These are phyloP conservation scores for Micropoecilia bifurca DNA, from an alignment of 2,797 vertebrate species.

Conservation along the genomic window DNA sequence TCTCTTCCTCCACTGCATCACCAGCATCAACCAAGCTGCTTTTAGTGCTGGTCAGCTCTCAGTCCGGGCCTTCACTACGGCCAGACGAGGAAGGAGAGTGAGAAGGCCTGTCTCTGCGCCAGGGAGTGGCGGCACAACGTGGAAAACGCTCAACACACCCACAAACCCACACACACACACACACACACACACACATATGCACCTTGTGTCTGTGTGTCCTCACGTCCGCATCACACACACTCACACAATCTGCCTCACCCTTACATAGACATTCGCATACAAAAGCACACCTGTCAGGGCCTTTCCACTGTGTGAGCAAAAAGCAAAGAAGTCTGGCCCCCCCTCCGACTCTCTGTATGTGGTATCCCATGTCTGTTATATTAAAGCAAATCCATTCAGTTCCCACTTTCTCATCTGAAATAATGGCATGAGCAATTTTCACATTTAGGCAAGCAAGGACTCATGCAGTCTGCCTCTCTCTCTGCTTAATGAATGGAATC, in stretches of 20 bases:
- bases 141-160: conserved; percentile 64
- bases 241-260: conserved; percentile 74
- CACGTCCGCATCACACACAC: conserved; percentile 41
- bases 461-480: conserved; percentile 69
- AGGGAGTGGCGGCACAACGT: conserved; percentile 64
- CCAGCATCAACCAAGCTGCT: conserved; percentile 49
- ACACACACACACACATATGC: conserved; percentile 11
- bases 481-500: conserved; percentile 75
- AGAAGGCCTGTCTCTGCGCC: conserved; percentile 76
- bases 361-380: conserved; percentile 82
- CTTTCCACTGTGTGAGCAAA: conserved; percentile 86
- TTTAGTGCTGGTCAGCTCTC: conserved; percentile 65
- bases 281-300: conserved; percentile 87
- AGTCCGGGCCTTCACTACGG: conserved; percentile 69
- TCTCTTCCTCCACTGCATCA: conserved; percentile 39
- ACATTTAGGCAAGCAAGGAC: conserved; percentile 77
- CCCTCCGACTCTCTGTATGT: conserved; percentile 79
- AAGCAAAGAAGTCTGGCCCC: conserved; percentile 80
- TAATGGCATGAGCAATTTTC: conserved; percentile 83
- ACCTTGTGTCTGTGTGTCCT: conserved; percentile 43
- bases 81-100: conserved; percentile 78
- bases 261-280: conserved; percentile 75
- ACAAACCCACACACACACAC: conserved; percentile 32
- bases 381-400: conserved; percentile 84
- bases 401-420: conserved; percentile 82